Conservation (phyloP, 1,140 invertebrate species). For the Argopecten irradians region DNA sequence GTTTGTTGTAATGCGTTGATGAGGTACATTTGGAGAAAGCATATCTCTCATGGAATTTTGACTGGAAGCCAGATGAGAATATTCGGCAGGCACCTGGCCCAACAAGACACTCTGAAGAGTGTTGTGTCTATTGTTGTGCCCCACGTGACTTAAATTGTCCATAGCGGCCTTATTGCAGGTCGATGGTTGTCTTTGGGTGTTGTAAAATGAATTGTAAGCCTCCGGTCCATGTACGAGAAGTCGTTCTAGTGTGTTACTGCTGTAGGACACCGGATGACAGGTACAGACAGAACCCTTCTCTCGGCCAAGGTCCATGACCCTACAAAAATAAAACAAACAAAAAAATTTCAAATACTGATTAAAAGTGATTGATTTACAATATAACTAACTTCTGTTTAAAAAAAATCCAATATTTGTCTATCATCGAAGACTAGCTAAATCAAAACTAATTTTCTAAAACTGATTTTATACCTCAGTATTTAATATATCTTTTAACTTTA, state of each 20-base stretch:
- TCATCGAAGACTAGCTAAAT: background rate
- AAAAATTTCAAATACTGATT: background rate
- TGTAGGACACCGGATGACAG: conserved; percentile 40
- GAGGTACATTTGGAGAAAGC: conserved; percentile 5
- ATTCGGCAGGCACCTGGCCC: conserved; percentile 68
- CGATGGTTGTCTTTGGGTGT: conserved; percentile 38
- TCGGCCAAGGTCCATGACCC: conserved; percentile 18
- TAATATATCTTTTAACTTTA: no score
- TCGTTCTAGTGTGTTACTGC: conserved; percentile 26
- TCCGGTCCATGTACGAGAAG: background rate
- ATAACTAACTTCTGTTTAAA: no score
- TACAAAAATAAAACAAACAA: background rate
- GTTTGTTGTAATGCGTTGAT: conserved; percentile 19
- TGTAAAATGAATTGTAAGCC: conserved; percentile 19
- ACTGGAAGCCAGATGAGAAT: conserved; percentile 63
- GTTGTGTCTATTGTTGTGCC: conserved; percentile 39
- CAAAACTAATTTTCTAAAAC: background rate
- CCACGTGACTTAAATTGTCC: conserved; percentile 48
- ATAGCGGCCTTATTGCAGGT: conserved; percentile 27
- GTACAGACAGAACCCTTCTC: conserved; percentile 43
- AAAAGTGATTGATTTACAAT: background rate
- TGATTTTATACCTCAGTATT: no score
- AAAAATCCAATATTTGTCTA: background rate
- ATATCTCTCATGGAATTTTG: conserved; percentile 25
- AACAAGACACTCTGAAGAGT: conserved; percentile 67